Base-by-base conservation (phyloP, 2,797 vertebrate species). In the Leontocebus nigricollis region DNA sequence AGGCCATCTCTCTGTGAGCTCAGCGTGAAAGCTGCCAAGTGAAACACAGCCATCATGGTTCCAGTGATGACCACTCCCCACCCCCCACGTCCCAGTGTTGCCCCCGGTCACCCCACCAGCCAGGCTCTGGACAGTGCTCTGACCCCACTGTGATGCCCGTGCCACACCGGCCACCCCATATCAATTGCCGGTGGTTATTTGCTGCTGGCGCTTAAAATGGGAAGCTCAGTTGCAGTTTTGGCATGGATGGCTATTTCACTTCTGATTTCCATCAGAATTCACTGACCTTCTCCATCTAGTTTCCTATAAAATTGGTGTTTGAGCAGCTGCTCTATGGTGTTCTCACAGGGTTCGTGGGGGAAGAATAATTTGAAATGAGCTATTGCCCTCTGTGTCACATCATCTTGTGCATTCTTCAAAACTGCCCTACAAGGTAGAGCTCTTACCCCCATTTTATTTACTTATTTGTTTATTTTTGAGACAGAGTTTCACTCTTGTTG, bases 291-390 rank as follows among this genome's bases (percentile, higher is more conserved):
- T 57, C 59, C 1, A 11, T 33, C 36, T 72, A 8, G 73, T 50
- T 52, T 83, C 50, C 48, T 83, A 6, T 14, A 36, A 7, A 73
- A 79, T 33, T 36, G 14, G 8, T 27, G 36, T 81, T 2, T 2
- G 48, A 79, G 44, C 26, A 3, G n/a, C 76, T 59, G 27, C 52
- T 6, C 1, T 1, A 20, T 7, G 33, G 0, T 9, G 3, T 3
- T 76, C 61, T 67, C 3, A 10, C 2, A 1, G 27, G 55, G 22
- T 67, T 67, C 0, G 33, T 7, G 4, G 24, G 4, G 0, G 30
- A 36, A 75, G 8, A 14, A 12, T 0, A 13, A 36, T 8, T 4
- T 0, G 1, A 7, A 33, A 17, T 1, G 24, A 73, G 27, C n/a
- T 55, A 17, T 27, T 48, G 27, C 39, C 87, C 81, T 86, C 36